A percentile compares a stretch with the other conserved stretches of the same genome.
Evolutionary conservation across 2,113 vertebrate genomes (phyloP).

Genomic region (Peromyscus maniculatus): DNA sequence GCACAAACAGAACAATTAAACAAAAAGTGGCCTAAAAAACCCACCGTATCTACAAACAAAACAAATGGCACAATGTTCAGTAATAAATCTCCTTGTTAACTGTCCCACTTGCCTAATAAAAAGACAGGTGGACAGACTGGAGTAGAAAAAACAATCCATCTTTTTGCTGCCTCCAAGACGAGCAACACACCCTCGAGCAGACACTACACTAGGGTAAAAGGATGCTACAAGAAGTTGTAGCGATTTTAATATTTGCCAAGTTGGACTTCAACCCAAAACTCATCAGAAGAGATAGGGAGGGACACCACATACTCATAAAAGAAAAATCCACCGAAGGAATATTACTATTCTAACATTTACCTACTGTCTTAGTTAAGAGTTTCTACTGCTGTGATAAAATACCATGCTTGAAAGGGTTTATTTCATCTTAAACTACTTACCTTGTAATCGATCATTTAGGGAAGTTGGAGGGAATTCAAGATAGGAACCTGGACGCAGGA

Average conservation of each 20-base stretch:
- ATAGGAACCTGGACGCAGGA: not conserved
- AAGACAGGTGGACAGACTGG: not conserved
- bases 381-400: not conserved
- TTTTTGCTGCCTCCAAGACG: not conserved
- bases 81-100: not conserved
- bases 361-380: not conserved
- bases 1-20: not conserved
- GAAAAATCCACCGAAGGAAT: not conserved
- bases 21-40: not conserved
- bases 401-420: not conserved
- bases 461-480: not conserved
- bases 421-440: not conserved
- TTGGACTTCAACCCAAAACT: not conserved
- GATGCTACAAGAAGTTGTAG: not conserved
- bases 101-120: not conserved
- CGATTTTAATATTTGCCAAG: not conserved
- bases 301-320: not conserved
- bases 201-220: not conserved
- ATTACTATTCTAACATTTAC: not conserved
- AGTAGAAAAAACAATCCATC: not conserved
- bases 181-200: not conserved
- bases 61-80: not conserved
- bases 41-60: not conserved
- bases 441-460: not conserved
- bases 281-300: not conserved